Conservation (phyloP, 2,888 invertebrate species). For the Epicampocera succincta region DNA sequence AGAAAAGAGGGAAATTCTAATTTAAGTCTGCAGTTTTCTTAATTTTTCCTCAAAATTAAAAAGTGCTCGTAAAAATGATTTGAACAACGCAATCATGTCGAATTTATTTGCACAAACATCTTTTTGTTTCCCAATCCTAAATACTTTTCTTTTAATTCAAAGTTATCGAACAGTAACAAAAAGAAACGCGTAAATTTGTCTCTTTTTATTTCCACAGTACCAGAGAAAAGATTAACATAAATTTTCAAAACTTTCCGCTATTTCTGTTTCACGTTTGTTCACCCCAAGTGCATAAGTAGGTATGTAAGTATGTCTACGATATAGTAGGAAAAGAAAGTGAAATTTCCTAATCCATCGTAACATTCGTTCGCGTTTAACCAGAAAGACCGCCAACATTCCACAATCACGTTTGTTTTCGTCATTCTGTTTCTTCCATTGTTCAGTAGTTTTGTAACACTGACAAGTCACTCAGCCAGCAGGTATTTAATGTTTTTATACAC, state of each 20-base stretch:
- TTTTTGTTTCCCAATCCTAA: too few species aligned
- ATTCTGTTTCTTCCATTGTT: conserved; percentile 31
- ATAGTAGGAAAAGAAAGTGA: conserved; percentile 61
- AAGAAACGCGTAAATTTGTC: too few species aligned
- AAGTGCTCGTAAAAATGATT: too few species aligned
- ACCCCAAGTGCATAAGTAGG: conserved; percentile 20
- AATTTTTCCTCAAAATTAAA: too few species aligned
- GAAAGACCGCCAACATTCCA: conserved; percentile 38
- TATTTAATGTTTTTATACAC: background rate
- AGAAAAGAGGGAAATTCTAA: too few species aligned
- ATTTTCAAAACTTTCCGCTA: background rate
- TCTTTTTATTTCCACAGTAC: background rate
- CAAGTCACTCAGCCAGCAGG: background rate
- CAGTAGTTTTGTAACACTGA: conserved; percentile 43
- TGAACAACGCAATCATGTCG: too few species aligned
- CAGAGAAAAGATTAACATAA: conserved; percentile 13
- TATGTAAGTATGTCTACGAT: background rate
- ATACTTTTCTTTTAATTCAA: too few species aligned
- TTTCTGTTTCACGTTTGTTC: conserved; percentile 21
- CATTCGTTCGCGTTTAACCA: background rate
- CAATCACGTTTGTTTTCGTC: conserved; percentile 53
- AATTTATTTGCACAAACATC: too few species aligned
- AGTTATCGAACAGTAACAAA: too few species aligned
- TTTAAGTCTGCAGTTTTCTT: too few species aligned
- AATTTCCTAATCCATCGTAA: conserved; percentile 39